Conservation (phyloP, 2,113 vertebrate genomes). For the Brachyhypopomus gauderio region DNA sequence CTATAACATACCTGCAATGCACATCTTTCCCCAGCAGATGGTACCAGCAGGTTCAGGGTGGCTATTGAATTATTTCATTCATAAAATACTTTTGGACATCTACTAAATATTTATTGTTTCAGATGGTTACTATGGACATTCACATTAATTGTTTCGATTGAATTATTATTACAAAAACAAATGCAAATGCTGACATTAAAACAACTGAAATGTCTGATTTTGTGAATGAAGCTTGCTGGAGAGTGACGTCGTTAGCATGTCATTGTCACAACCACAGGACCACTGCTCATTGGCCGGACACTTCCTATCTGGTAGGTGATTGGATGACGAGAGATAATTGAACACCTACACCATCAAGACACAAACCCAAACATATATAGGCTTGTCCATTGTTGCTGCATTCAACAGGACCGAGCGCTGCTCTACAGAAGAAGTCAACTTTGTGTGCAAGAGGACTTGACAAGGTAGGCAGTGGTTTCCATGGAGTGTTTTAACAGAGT, state of each 20-base stretch:
- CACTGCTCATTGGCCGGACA: constrained; percentile 64
- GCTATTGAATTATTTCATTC: constrained; percentile 47
- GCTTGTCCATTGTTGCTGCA: constrained; percentile 66
- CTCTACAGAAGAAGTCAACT: too few relatives aligned
- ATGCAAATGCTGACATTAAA: constrained; percentile 71
- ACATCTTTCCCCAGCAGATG: constrained; percentile 76
- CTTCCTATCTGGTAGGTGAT: constrained; percentile 64
- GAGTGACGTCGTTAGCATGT: constrained; percentile 74
- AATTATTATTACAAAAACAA: not conserved
- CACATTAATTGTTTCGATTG: constrained; percentile 72
- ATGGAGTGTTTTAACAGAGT: not conserved
- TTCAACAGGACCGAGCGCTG: not conserved
- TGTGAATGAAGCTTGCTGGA: constrained; percentile 82
- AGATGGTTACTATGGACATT: constrained; percentile 61
- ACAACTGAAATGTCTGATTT: constrained; percentile 74
- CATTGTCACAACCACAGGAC: constrained; percentile 65
- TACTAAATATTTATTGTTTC: constrained; percentile 69
- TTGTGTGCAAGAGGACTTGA: constrained; percentile 54
- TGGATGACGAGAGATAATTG: constrained; percentile 77
- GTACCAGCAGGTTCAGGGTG: constrained; percentile 67
- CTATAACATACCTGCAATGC: constrained; percentile 64
- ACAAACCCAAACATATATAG: constrained; percentile 82
- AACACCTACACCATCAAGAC: constrained; percentile 83
- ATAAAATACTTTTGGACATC: constrained; percentile 64
- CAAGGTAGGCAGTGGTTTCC: constrained; percentile 67